These are phyloP conservation scores for Spheniscus humboldti DNA, from an alignment of 2,797 vertebrate species.

Conservation along the genomic window DNA sequence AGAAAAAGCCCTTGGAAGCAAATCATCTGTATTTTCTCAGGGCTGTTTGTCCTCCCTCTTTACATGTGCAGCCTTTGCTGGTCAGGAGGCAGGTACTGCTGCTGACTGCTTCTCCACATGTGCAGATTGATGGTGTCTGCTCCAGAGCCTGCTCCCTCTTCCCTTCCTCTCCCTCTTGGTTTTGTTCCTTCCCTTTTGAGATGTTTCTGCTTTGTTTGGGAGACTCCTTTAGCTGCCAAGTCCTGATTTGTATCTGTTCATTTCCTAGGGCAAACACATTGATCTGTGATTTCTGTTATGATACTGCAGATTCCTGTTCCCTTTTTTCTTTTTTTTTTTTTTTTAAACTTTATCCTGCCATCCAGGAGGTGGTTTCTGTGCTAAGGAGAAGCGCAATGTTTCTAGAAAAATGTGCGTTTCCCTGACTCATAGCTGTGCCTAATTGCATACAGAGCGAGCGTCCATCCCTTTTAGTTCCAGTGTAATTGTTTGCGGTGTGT, in stretches of 20 bases:
- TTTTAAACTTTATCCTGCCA: not conserved
- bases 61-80: not conserved
- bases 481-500: constrained; percentile 51
- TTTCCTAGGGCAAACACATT: constrained; percentile 56
- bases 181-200: constrained; percentile 43
- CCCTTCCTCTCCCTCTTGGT: not conserved
- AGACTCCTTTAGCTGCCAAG: constrained; percentile 53
- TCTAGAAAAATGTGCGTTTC: constrained; percentile 37
- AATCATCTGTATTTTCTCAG: constrained; percentile 54
- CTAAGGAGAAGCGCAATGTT: not conserved
- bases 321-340: not conserved
- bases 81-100: constrained; percentile 28
- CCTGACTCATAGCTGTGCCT: constrained; percentile 53
- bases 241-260: constrained; percentile 58
- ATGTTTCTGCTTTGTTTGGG: constrained; percentile 56
- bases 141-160: not conserved
- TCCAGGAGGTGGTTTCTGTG: constrained; percentile 34
- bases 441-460: not conserved
- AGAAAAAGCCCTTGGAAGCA: constrained; percentile 50
- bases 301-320: constrained; percentile 35
- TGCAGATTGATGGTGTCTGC: constrained; percentile 45
- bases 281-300: constrained; percentile 62
- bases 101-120: constrained; percentile 23
- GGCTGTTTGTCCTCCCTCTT: constrained; percentile 45
- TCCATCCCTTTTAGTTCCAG: constrained; percentile 54